Evolutionary conservation across 2,797 vertebrate genomes (phyloP), one percentile per base, ranked within the genome.

Genomic region (Anableps anableps): DNA sequence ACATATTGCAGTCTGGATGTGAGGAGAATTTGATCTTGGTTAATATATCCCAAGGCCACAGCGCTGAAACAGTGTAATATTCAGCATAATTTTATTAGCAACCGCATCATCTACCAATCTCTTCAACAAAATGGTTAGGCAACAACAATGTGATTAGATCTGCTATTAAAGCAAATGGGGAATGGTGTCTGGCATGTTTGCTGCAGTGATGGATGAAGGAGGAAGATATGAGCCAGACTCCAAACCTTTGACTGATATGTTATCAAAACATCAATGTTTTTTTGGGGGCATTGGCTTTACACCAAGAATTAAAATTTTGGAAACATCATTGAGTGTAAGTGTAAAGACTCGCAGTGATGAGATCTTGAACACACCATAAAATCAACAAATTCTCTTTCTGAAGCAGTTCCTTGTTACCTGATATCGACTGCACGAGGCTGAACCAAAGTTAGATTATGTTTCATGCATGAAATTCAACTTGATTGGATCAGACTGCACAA

Each of bases 61-160:
- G 75, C 36, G 38, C 0, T 23, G 71, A 75, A 80, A 81, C 48
- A 6, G 51, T 76, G 89, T 85, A 83, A 89, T 88, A 90, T 93
- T 86, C 89, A 84, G 77, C 66, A 72, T 74, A 72, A 83, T 88
- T 84, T 82, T 71, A 83, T 89, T 80, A 76, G 62, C 6, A 9
- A 34, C 26, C 16, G 66, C 80, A 64, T 83, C 88, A 91, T 64
- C 84, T 91, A 85, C 71, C 19, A 74, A 34, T 9, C 77, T 74
- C 51, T 74, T 84, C 41, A 79, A 36, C 50, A 66, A 81, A 82
- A 85, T 60, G 80, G 23, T 64, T 14, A 80, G 31, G 64, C 71
- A 14, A 23, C 38, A 58, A 19, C 58, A 76, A 68, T 3, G 11
- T 58, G 76, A 92, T 88, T 78, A 85, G 70, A 89, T 89, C 45